Evolutionary conservation across 2,113 vertebrate species (phyloP), one percentile per base, ranked within the genome.

Genomic region (Stercorarius parasiticus): DNA sequence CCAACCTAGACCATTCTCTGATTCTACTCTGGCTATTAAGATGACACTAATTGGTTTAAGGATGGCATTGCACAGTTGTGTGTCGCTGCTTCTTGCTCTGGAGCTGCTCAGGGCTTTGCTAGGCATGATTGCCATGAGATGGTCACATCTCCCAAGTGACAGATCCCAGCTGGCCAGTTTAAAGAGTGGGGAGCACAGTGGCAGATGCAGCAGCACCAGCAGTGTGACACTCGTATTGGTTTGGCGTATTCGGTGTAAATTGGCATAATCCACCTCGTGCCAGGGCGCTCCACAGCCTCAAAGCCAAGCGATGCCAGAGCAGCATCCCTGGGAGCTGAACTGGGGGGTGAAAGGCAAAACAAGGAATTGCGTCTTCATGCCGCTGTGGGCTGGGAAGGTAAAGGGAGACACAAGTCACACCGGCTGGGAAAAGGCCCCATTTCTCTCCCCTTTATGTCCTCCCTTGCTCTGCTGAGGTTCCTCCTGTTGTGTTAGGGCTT

Each of bases 151-250:
- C 30, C 45, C 15, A 32, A 3, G 78, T 3, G 78, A 67, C 7
- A 9, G 43, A 23, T 29, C 45, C 32, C 2, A 1, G 21, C 32
- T 67, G 69, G 67, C 58, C 29, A 2, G 43, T 43, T 43, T 17
- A 43, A 43, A 43, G 43, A 43, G 43, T 43, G 43, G 43, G 43
- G 43, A 43, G 43, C 43, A 16, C 43, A 43, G 15, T 19, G 5
- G 30, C 69, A 66, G 69, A 17, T 42, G 40, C 30, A 32, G 52
- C 32, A 3, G 52, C 43, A 19, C 32, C 45, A 52, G 70, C 29
- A 22, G 12, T 1, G 3, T 20, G 25, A 26, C 17, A 4, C 21
- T 49, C 0, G 1, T 30, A 21, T 58, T 13, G 3, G 26, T n/a
- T 42, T 27, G 52, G 38, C 0, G 5, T 61, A 3, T 67, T 76